Base-by-base conservation (phyloP, 2,113 vertebrate species). In the Ciconia maguari region DNA sequence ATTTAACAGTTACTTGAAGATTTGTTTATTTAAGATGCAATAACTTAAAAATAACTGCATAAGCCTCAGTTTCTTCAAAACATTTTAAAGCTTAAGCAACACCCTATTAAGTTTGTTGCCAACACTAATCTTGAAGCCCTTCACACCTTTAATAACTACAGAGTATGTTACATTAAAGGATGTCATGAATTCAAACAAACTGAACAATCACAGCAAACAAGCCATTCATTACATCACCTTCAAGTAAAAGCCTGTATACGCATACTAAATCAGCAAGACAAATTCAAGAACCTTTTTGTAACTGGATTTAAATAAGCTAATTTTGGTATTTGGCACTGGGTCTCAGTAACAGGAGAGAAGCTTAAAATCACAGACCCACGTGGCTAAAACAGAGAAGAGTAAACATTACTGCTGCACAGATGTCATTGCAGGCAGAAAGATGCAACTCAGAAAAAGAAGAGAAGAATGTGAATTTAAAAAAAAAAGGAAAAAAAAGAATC, bases 271-370 rank as follows among this genome's bases (percentile, higher is more conserved):
- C 62, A 92, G 44, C 75, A 93, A 61, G 87, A 85, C 66, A 95
- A 94, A 91, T 89, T 93, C 44, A 85, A 49, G 62, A 90, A 74
- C 66, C 58, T 88, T 90, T 91, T 38, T 88, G 75, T 80, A 96
- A 96, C 30, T 86, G 92, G 84, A 96, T 87, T 95, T 95, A 85
- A 97, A 74, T 87, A 95, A 97, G 78, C 89, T 96, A 90, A 90
- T 97, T 97, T 77, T 64, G 46, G 42, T 91, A 60, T 92, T 92
- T 70, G 64, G 54, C 68, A 58, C n/a, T 46, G 15, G 19, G 36
- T 93, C 66, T 93, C 81, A n/a, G n/a, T 46, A 77, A 62, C 20
- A 42, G 58, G 18, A 85, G 57, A 55, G 44, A 76, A 27, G 49
- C 44, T 94, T 96, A 91, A 87, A 95, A 91, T 68, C 77, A 79